These are phyloP conservation scores for Chrysolina haemoptera DNA, from an alignment of 2,888 invertebrate genomes.

Conservation along the genomic window DNA sequence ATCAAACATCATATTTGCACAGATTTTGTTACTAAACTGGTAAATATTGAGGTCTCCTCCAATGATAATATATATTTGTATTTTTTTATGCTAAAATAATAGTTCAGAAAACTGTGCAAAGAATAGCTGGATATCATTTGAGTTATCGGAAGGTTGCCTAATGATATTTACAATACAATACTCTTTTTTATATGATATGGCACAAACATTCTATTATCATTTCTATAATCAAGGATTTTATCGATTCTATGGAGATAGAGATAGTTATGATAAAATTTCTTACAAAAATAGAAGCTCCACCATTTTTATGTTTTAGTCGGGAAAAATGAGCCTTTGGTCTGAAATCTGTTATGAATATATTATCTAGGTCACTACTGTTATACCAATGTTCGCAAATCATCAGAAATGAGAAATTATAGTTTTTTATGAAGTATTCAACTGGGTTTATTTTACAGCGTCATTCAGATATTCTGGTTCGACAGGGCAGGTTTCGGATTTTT, in stretches of 20 bases:
- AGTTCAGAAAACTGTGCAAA: neutral
- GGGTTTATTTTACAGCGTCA: neutral
- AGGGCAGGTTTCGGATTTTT: neutral
- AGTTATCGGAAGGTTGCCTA: neutral
- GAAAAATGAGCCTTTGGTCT: too few relatives aligned
- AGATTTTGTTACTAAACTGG: too few relatives aligned
- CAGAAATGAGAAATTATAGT: neutral
- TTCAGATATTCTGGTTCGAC: neutral
- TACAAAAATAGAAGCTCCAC: neutral
- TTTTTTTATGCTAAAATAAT: too few relatives aligned
- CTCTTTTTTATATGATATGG: neutral
- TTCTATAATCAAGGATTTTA: neutral
- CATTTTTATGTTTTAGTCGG: neutral
- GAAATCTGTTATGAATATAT: neutral
- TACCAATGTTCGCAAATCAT: neutral
- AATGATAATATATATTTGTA: too few relatives aligned
- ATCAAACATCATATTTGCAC: too few relatives aligned
- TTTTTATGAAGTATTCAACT: neutral
- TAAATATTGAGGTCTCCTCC: too few relatives aligned
- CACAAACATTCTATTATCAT: neutral
- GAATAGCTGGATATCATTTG: neutral
- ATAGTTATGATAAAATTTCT: neutral
- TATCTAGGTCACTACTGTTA: neutral
- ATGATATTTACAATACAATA: neutral
- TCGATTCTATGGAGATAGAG: neutral